A percentile compares a stretch with the other conserved stretches of the same genome.
These are phyloP conservation scores for Parnassius smintheus DNA, from an alignment of 2,888 invertebrate species.

Conservation along the genomic window DNA sequence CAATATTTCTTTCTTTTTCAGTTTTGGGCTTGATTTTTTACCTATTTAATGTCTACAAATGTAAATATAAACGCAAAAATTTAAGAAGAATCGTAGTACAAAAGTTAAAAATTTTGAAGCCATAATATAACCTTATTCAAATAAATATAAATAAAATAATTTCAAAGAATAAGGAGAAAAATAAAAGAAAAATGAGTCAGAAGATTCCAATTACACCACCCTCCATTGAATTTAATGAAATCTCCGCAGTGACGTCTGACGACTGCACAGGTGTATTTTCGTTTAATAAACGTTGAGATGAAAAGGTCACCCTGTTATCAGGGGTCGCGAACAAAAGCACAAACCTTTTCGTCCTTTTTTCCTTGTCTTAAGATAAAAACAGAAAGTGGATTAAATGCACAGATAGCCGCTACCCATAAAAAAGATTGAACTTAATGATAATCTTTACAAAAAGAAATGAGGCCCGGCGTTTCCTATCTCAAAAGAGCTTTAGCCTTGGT, in stretches of 20 bases:
- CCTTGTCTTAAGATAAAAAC: constrained; percentile 67
- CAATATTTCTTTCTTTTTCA: no score
- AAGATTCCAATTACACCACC: constrained; percentile 49
- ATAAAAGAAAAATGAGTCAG: constrained; percentile 39
- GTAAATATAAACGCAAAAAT: background rate
- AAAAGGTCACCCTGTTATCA: constrained; percentile 62
- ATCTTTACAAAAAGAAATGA: constrained; percentile 45
- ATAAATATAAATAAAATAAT: constrained; percentile 28
- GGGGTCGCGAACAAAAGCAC: constrained; percentile 60
- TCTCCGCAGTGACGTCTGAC: constrained; percentile 50
- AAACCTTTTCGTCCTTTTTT: constrained; percentile 57
- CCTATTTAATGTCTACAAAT: background rate
- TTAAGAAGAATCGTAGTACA: background rate
- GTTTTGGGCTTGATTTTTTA: background rate
- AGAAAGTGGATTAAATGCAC: constrained; percentile 74
- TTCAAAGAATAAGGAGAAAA: constrained; percentile 39
- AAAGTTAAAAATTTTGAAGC: background rate
- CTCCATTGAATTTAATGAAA: constrained; percentile 63
- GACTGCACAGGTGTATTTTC: constrained; percentile 67
- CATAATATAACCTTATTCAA: background rate
- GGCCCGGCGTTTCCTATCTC: constrained; percentile 39
- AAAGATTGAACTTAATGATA: constrained; percentile 60
- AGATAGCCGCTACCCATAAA: constrained; percentile 68
- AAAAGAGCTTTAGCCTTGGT: constrained; percentile 40
- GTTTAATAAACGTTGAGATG: constrained; percentile 61